Evolutionary conservation across 1,140 invertebrate genomes (phyloP).

Genomic region (Penaeus japonicus): DNA sequence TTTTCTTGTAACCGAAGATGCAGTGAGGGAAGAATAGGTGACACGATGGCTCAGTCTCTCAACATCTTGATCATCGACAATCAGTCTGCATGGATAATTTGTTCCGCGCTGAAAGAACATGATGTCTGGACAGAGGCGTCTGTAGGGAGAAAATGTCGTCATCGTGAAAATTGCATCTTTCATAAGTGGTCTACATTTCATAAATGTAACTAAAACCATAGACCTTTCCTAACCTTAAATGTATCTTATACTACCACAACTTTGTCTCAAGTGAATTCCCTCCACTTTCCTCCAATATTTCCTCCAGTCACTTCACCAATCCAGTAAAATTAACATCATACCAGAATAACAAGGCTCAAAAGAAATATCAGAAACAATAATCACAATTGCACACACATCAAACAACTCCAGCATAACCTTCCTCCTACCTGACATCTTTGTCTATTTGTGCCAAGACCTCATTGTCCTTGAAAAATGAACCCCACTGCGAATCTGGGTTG

Average conservation of each 20-base stretch:
- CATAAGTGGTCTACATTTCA: neutral
- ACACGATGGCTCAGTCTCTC: constrained; percentile 87
- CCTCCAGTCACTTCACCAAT: no score
- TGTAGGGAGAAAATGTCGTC: constrained; percentile 62
- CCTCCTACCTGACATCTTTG: constrained; percentile 87
- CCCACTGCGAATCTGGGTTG: constrained; percentile 93
- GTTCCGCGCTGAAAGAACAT: constrained; percentile 95
- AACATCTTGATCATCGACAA: constrained; percentile 65
- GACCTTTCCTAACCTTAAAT: no score
- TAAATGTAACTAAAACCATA: no score
- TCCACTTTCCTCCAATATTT: no score
- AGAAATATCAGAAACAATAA: neutral
- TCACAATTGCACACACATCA: neutral
- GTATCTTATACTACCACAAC: no score
- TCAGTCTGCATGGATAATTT: constrained; percentile 80
- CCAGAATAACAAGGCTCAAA: neutral
- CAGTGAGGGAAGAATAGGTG: constrained; percentile 83
- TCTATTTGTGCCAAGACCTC: constrained; percentile 92
- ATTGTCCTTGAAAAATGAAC: constrained; percentile 94
- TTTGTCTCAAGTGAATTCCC: no score
- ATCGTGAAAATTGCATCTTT: neutral
- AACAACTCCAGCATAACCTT: constrained; percentile 1
- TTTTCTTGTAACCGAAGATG: constrained; percentile 86
- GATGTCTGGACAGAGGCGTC: constrained; percentile 92
- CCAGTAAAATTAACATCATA: no score